Conservation (phyloP, 2,113 vertebrate species). For the Oryzias celebensis region DNA sequence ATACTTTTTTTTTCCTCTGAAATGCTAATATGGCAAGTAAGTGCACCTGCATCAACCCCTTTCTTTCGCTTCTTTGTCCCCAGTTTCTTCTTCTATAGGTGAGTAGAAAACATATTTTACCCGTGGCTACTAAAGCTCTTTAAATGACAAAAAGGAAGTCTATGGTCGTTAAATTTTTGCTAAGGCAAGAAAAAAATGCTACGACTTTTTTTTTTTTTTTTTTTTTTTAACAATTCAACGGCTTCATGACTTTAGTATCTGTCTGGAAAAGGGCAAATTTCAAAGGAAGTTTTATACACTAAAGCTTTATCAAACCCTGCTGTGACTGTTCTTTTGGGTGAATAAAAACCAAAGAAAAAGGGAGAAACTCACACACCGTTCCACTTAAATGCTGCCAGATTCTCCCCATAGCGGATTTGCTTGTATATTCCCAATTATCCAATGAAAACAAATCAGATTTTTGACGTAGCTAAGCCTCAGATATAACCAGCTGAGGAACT, state of each 20-base stretch:
- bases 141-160: slow-evolving; percentile 41
- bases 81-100: slow-evolving; percentile 9
- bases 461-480: slow-evolving; percentile 25
- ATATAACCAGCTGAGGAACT: slow-evolving; percentile 31
- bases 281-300: slow-evolving; percentile 34
- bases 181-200: slow-evolving; percentile 19
- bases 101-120: slow-evolving; percentile 12
- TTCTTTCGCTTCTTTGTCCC: slow-evolving; percentile 2
- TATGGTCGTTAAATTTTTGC: slow-evolving; percentile 24
- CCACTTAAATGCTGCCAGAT: slow-evolving; percentile 20
- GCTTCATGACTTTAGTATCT: slow-evolving; percentile 48
- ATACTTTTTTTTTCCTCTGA: slow-evolving; percentile 59
- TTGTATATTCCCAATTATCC: slow-evolving; percentile 22
- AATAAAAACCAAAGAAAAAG: slow-evolving; percentile 17
- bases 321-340: slow-evolving; percentile 38
- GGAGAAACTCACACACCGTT: slow-evolving; percentile 11
- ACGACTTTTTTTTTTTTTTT: slow-evolving; percentile 21
- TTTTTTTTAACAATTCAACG: slow-evolving; percentile 20
- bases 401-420: slow-evolving; percentile 14
- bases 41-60: slow-evolving; percentile 50
- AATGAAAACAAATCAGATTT: slow-evolving; percentile 26
- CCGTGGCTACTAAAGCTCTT: slow-evolving; percentile 32
- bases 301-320: slow-evolving; percentile 32
- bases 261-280: slow-evolving; percentile 43
- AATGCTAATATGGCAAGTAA: slow-evolving; percentile 73